Base-by-base conservation (phyloP, 2,888 invertebrate species). In the Falcaria lacertinaria region DNA sequence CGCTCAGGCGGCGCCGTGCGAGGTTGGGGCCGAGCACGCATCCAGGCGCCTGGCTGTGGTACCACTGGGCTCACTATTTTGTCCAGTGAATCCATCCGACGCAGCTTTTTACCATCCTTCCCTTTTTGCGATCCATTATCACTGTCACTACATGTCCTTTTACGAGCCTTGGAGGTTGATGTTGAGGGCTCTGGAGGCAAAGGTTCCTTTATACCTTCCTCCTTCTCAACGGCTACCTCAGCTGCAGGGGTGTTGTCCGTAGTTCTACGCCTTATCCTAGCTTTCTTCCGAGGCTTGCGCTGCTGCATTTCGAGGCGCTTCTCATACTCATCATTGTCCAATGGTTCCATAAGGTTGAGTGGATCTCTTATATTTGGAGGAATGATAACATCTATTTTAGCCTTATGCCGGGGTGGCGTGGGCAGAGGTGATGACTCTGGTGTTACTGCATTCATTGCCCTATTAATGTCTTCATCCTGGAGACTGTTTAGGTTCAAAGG, bases 321-420 rank as follows among this genome's bases (percentile, higher is more conserved):
- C 66, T 95, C 95, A 75, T 95, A 95, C 65, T 96, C 95, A 33
- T 93, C 94, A 61, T 95, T 94, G 67, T 95, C 95, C 34, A 94
- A 90, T 28, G 94, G 94, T 66, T 94, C 93, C 69, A 94, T 91
- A 44, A 98, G 88, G 83, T 97, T 97, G 40, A 98, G 82, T 0
- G 98, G 98, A 87, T 98, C 98, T 64, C 94, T 92, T 39, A 97
- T 96, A 74, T 98, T 97, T 25, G 95, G 95, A 39, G 98, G 98
- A 71, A 97, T 97, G 46, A 97, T 94, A 2, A 96, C 97, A 86
- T 97, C 96, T 54, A 98, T 94, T 71, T 93, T 93, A 34, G 92
- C 94, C 73, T 95, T 95, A 50, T 94, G 91, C 48, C 94, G 90
- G 41, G 93, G 93, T n/a, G 96, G 95, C 33, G 94, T 95, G 42